These are phyloP conservation scores for Phymatocera aterrima DNA, from an alignment of 2,888 invertebrate species.

Conservation along the genomic window DNA sequence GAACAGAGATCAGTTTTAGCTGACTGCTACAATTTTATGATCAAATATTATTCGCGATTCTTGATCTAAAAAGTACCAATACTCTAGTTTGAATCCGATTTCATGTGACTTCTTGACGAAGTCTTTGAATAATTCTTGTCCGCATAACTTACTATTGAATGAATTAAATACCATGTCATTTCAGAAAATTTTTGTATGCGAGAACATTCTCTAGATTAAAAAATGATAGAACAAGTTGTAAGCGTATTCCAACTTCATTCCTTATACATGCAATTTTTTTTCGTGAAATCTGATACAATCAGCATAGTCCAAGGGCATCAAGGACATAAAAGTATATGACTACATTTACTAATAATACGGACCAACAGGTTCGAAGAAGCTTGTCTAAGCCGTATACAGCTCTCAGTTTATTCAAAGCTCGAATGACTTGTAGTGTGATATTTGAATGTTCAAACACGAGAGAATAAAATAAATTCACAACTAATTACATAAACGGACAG, in stretches of 20 bases:
- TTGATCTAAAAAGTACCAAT: neutral
- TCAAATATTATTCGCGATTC: neutral
- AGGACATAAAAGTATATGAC: neutral
- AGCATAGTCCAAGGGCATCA: neutral
- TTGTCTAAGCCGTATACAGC: neutral
- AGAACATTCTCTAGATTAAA: neutral
- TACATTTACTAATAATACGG: neutral
- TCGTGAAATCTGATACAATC: neutral
- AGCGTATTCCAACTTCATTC: neutral
- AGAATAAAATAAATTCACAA: neutral
- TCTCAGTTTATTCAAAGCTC: neutral
- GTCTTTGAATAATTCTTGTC: neutral
- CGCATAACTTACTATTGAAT: neutral
- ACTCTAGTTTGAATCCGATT: neutral
- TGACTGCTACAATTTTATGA: neutral
- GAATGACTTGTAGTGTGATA: neutral
- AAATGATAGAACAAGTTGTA: neutral
- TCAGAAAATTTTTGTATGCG: neutral
- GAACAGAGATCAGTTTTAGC: neutral
- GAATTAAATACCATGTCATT: neutral
- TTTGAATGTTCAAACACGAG: neutral
- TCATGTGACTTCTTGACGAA: neutral
- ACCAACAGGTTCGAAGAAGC: conserved; percentile 11
- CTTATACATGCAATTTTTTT: conserved; percentile 11
- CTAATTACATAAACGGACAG: neutral